Base-by-base conservation (phyloP, 2,113 vertebrate species). In the Forbesichthys papilliferus region DNA sequence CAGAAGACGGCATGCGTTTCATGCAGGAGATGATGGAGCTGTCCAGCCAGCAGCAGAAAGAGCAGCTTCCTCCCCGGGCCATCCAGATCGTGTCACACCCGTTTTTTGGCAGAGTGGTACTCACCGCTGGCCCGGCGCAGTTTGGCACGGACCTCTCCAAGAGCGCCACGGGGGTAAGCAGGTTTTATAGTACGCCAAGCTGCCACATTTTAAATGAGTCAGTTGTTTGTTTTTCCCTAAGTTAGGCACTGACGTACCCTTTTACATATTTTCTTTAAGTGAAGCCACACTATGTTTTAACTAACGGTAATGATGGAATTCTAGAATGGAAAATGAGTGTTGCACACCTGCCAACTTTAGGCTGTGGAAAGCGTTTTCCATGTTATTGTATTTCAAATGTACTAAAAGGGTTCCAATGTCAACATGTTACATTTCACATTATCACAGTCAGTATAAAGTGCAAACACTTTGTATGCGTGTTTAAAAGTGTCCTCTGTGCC, bases 1-100 rank as follows among this genome's bases (percentile, higher is more conserved):
- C 98, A 5, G 98, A 99, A 82, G 98, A 99, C 7, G 98, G 98
- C 1, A 88, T 99, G 71, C 92, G 98, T 46, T 99, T 99, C 89
- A 99, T 99, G 98, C 98, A 99, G 89, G 98, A 99, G 81, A 99
- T 99, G 98, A 99, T 99, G 90, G 98, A 99, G 73, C 86, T 99
- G 60, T 99, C 98, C 77, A 99, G 96, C 88, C 98, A 99, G 87
- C 98, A 99, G 61, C 98, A 99, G 71, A 99, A 98, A 61, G 98
- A 99, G 74, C 98, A 99, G 86, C 93, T 99, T 0, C 98, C 98
- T 48, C 98, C 98, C 3, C 93, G 97, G 67, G 98, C 98, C 42
- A 95, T 99, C 20, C 98, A 99, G 47, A 98, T 99, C 12, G 92
- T 98, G 74, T 99, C 98, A 0, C 95, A 98, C 82, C 98, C 98